These are phyloP conservation scores for Metallyticus violacea DNA, from an alignment of 2,888 invertebrate genomes.

Conservation along the genomic window DNA sequence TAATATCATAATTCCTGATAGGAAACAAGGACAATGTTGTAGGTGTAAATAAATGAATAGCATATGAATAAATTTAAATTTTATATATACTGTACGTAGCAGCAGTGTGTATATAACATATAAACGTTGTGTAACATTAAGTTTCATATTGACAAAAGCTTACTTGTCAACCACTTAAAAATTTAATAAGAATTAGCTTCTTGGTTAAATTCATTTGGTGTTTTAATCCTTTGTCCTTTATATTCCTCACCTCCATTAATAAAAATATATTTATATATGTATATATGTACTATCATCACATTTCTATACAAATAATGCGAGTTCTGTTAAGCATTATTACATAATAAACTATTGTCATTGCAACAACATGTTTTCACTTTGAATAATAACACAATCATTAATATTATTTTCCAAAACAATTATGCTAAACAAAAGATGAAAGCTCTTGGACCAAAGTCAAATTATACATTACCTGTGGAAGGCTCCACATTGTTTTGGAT, in stretches of 20 bases:
- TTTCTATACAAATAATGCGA: neutral
- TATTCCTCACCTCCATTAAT: neutral
- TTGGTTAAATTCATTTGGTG: neutral
- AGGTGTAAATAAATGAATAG: neutral
- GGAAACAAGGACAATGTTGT: neutral
- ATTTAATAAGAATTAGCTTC: neutral
- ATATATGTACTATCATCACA: neutral
- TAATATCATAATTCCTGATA: too few relatives aligned
- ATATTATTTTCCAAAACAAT: neutral
- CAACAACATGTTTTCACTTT: neutral
- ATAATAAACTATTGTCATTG: neutral
- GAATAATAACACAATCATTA: neutral
- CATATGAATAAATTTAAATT: neutral
- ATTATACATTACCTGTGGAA: neutral
- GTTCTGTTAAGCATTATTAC: neutral
- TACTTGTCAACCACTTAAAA: neutral
- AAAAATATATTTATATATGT: neutral
- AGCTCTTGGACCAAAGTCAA: neutral
- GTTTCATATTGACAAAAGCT: neutral
- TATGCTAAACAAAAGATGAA: neutral
- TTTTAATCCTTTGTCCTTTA: neutral
- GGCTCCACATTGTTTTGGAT: neutral
- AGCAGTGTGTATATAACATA: constrained; percentile 6
- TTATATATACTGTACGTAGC: neutral
- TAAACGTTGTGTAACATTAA: neutral